A percentile compares a stretch with the other conserved stretches of the same genome.
Evolutionary conservation across 2,888 invertebrate genomes (phyloP).

Genomic region (Drosophila pseudotalamancana): DNA sequence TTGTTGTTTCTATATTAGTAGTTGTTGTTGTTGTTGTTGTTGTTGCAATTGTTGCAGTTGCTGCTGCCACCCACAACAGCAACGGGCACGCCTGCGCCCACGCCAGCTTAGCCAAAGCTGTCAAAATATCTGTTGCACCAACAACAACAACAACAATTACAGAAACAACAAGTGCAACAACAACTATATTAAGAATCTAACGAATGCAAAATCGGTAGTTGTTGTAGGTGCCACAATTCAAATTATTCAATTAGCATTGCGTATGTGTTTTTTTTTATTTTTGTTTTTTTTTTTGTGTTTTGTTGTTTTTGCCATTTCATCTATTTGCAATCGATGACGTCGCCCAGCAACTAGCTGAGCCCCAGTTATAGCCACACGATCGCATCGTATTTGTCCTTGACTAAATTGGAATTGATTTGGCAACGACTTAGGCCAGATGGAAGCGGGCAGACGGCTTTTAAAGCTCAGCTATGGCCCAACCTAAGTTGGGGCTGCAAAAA

Average conservation of each 20-base stretch:
- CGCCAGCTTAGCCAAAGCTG: slow-evolving; percentile 46
- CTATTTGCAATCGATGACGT: slow-evolving; percentile 8
- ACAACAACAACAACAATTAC: slow-evolving; percentile 9
- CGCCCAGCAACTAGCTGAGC: slow-evolving; percentile 2
- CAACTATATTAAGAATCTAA: slow-evolving; percentile 65
- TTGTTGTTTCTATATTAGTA: slow-evolving; percentile 4
- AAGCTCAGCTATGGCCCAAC: slow-evolving; percentile 6
- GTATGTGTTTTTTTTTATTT: slow-evolving; percentile 49
- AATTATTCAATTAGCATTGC: slow-evolving; percentile 79
- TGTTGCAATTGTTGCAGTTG: slow-evolving; percentile 3
- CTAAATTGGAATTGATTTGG: slow-evolving; percentile 79
- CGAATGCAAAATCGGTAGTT: slow-evolving; percentile 58
- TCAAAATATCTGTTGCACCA: slow-evolving; percentile 66
- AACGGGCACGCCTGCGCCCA: slow-evolving; percentile 45
- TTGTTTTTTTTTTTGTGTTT: slow-evolving; percentile 49
- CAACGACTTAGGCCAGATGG: slow-evolving; percentile 71
- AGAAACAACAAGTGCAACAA: slow-evolving; percentile 16
- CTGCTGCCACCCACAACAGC: slow-evolving; percentile 53
- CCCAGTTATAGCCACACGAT: slow-evolving; percentile 28
- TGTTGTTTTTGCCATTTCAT: slow-evolving; percentile 73
- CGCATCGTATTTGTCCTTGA: slow-evolving; percentile 63
- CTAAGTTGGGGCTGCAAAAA: slow-evolving; percentile 24
- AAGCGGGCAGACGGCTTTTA: slow-evolving; percentile 67
- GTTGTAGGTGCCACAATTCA: slow-evolving; percentile 77
- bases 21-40: slow-evolving; percentile 1